A percentile compares a stretch with the other conserved stretches of the same genome.
phyloP scores from a whole-genome alignment of 2,888 invertebrate genomes.

The Coenonympha arcania region DNA sequence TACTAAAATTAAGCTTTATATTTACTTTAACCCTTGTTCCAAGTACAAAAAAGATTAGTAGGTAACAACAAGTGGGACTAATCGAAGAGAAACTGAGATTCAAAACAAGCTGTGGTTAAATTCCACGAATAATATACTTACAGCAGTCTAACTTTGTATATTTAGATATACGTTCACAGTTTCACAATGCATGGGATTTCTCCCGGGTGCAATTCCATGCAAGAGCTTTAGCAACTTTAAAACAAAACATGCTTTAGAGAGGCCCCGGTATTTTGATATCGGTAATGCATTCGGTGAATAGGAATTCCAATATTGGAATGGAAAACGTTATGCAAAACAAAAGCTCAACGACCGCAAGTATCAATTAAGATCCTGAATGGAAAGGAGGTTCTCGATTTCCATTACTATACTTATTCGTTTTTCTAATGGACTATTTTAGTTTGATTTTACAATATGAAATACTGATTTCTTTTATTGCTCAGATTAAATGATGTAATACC shows the following conservation, averaged over 20 bases:
- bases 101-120: too few species aligned
- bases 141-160: background rate
- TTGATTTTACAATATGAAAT: background rate
- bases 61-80: too few species aligned
- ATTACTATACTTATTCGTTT: background rate
- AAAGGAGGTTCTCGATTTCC: background rate
- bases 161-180: background rate
- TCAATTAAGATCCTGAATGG: background rate
- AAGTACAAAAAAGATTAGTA: too few species aligned
- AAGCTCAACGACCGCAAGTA: background rate
- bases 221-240: background rate
- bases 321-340: background rate
- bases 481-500: too few species aligned
- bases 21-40: too few species aligned
- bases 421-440: background rate
- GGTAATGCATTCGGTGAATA: slow-evolving; percentile 4
- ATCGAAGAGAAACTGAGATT: too few species aligned
- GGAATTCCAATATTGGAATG: background rate
- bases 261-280: slow-evolving; percentile 1
- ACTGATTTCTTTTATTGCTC: too few species aligned
- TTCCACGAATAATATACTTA: too few species aligned
- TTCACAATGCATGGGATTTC: slow-evolving; percentile 5
- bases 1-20: too few species aligned
- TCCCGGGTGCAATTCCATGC: slow-evolving; percentile 1
- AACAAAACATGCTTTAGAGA: background rate